Conservation (phyloP, 1,140 invertebrate species). For the Drosophila arawakana region DNA sequence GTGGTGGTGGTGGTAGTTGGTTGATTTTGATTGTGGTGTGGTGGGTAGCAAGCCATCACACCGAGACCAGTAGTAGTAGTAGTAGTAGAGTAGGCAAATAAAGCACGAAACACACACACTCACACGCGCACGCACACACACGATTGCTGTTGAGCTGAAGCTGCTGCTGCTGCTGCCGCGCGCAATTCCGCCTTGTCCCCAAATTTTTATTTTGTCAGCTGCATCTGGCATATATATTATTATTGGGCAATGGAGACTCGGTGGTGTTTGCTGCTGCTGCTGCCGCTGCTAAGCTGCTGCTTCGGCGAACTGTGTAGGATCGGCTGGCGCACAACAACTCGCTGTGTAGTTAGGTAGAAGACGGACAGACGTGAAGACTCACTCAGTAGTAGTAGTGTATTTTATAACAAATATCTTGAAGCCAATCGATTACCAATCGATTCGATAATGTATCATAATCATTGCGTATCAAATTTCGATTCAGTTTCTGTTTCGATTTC, state of each 20-base stretch:
- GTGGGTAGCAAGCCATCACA: slow-evolving; percentile 8
- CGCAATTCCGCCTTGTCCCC: slow-evolving; percentile 80
- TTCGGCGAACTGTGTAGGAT: slow-evolving; percentile 64
- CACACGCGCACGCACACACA: slow-evolving; percentile 44
- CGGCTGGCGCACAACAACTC: slow-evolving; percentile 53
- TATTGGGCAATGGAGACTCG: slow-evolving; percentile 66
- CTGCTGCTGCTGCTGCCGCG: slow-evolving; percentile 65
- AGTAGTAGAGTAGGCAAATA: slow-evolving; percentile 18
- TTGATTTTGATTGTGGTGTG: slow-evolving; percentile 49
- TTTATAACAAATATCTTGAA: slow-evolving; percentile 33
- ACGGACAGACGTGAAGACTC: slow-evolving; percentile 82
- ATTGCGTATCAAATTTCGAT: slow-evolving; percentile 17
- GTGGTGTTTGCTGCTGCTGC: slow-evolving; percentile 78
- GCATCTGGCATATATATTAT: slow-evolving; percentile 47
- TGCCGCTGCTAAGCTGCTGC: slow-evolving; percentile 72
- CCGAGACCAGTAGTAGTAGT: slow-evolving; percentile 13
- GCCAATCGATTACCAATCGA: slow-evolving; percentile 15
- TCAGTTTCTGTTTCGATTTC: slow-evolving; percentile 20
- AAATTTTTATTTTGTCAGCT: slow-evolving; percentile 43
- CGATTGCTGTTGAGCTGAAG: slow-evolving; percentile 75
- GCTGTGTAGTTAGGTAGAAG: slow-evolving; percentile 55
- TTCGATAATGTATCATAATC: slow-evolving; percentile 4
- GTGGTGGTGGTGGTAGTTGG: slow-evolving; percentile 43
- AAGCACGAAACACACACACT: slow-evolving; percentile 28
- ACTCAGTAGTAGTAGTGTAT: slow-evolving; percentile 53